phyloP scores from a whole-genome alignment of 1,140 invertebrate genomes.

The Macrocentrus cingulum region DNA sequence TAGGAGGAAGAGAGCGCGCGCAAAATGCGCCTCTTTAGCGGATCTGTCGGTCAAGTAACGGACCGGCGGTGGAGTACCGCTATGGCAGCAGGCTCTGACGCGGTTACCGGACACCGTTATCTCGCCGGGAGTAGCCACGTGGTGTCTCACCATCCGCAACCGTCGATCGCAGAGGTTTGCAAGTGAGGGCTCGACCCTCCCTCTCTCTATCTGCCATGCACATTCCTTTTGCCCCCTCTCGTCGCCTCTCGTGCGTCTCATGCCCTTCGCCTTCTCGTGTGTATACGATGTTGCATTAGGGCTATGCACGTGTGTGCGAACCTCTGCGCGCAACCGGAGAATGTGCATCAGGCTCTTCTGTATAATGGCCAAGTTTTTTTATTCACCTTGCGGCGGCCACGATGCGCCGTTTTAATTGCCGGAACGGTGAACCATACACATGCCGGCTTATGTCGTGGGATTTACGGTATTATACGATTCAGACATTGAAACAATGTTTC shows the following conservation, averaged over 20 bases:
- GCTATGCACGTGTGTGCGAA: too few relatives aligned
- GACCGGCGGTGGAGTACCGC: slow-evolving; percentile 52
- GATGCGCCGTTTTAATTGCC: slow-evolving; percentile 28
- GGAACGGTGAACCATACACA: slow-evolving; percentile 12
- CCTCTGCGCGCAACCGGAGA: too few relatives aligned
- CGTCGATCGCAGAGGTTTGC: slow-evolving; percentile 32
- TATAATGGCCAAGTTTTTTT: slow-evolving; percentile 7
- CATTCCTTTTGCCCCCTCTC: neutral
- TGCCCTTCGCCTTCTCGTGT: neutral
- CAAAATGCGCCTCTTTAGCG: slow-evolving; percentile 47
- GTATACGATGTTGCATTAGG: too few relatives aligned
- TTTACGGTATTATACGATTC: neutral
- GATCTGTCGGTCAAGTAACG: slow-evolving; percentile 61
- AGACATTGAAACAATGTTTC: neutral
- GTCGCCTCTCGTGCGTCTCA: neutral
- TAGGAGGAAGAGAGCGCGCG: slow-evolving; percentile 14
- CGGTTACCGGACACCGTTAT: slow-evolving; percentile 55
- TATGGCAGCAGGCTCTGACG: slow-evolving; percentile 52
- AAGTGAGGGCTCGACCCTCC: slow-evolving; percentile 7
- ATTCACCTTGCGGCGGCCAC: slow-evolving; percentile 8
- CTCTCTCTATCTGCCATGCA: neutral
- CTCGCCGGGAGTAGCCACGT: slow-evolving; percentile 46
- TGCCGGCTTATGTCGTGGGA: neutral
- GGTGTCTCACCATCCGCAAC: slow-evolving; percentile 43
- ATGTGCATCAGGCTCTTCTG: neutral